Evolutionary conservation across 2,888 invertebrate genomes (phyloP).

Genomic region (Oxystoma pomonae): DNA sequence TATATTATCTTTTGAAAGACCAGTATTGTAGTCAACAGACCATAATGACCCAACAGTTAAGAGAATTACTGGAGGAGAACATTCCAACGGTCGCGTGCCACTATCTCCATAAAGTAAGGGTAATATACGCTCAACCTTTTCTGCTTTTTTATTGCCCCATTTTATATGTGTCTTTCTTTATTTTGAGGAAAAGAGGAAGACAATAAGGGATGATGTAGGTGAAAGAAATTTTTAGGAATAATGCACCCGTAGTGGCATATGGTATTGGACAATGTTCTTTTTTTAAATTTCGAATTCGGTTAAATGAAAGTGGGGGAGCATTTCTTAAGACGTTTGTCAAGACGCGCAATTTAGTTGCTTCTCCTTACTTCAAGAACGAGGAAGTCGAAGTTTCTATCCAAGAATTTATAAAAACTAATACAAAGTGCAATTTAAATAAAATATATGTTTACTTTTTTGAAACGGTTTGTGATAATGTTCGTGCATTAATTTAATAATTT

Average conservation of each 20-base stretch:
- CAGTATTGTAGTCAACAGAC: conserved; percentile 34
- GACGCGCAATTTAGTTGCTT: background rate
- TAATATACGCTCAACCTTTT: conserved; percentile 10
- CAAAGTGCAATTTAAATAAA: background rate
- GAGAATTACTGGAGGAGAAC: conserved; percentile 44
- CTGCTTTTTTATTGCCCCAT: background rate
- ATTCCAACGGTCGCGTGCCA: conserved; percentile 45
- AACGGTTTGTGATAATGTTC: background rate
- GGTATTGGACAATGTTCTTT: conserved; percentile 20
- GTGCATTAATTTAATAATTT: background rate
- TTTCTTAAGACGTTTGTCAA: background rate
- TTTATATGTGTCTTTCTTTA: background rate
- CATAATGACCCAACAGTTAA: conserved; percentile 41
- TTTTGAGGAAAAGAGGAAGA: background rate
- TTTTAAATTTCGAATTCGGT: conserved; percentile 30
- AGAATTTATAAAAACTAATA: background rate
- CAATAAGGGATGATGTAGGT: no score
- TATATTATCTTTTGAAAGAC: no score
- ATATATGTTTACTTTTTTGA: no score
- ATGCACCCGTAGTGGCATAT: conserved; percentile 20
- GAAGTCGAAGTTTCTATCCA: background rate
- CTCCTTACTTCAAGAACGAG: background rate
- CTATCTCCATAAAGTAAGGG: conserved; percentile 28
- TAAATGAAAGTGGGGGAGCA: conserved; percentile 34
- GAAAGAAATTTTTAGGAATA: conserved; percentile 1